Evolutionary conservation across 1,140 invertebrate species (phyloP), one percentile per base, ranked within the genome.

Genomic region (Augochlora pura): DNA sequence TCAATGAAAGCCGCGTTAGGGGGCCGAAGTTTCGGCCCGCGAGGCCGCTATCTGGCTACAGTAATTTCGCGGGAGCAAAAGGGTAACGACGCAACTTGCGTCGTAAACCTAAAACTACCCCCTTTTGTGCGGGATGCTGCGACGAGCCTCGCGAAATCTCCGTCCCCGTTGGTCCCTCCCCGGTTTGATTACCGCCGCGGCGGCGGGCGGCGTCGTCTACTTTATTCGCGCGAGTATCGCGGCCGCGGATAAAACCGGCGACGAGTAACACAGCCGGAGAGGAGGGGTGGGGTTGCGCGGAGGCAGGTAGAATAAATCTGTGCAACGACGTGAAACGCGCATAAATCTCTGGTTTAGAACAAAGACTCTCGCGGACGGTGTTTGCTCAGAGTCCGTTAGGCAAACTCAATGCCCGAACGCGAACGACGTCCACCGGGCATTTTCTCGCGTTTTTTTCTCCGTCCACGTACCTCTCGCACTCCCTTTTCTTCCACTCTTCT

Each of bases 261-360:
- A 0, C 1, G 3, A 16, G 4, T 6, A 14, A 9, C 0, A 16
- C 14, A 21, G 14, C 0, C 12, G 64, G 32, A 71, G 42, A 2
- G 8, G 32, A 9, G 14, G 0, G 1, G 6, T 6, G 5, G 6
- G 14, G 5, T 2, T 21, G 6, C 18, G 21, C 14, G 14, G 18
- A 21, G 3, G 62, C n/a, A 57, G 62, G 2, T 8, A 69, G 38
- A 72, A 80, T 85, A 83, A 85, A 86, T 86, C 80, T 60, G 49
- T 27, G 52, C 42, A 69, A 76, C 38, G 77, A 85, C 72, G 80
- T 59, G 73, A 83, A 80, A 63, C 60, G 60, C 39, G 59, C 84
- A 80, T 86, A 86, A 86, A 86, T 86, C 84, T 75, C 77, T 68
- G 80, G 66, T 70, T 86, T 82, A 65, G 83, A 77, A 83, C 84